These are phyloP conservation scores for Chelonoidis abingdonii DNA, from an alignment of 2,113 vertebrate genomes.

Conservation along the genomic window DNA sequence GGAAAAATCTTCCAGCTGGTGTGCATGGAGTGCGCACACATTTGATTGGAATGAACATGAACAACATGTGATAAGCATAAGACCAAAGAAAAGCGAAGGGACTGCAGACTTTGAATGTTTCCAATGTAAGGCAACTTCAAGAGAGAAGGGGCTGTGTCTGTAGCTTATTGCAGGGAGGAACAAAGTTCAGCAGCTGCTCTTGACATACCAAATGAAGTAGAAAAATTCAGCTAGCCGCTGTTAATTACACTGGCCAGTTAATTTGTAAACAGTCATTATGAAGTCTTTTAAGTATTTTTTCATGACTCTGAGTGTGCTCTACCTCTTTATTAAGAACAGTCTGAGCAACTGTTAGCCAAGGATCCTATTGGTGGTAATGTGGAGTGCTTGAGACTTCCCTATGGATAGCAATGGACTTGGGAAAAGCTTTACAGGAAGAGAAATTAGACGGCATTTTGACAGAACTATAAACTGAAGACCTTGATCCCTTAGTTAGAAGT, in stretches of 20 bases:
- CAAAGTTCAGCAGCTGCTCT: not conserved
- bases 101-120: not conserved
- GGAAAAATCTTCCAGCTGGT: too few relatives aligned
- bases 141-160: not conserved
- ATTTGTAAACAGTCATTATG: not conserved
- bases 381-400: not conserved
- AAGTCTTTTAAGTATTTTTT: not conserved
- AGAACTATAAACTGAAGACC: not conserved
- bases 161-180: not conserved
- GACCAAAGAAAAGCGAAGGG: not conserved
- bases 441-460: not conserved
- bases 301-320: not conserved
- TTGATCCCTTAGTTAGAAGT: not conserved
- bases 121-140: not conserved
- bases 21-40: too few relatives aligned
- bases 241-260: not conserved
- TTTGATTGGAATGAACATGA: too few relatives aligned
- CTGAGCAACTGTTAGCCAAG: not conserved
- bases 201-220: not conserved
- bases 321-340: fast-evolving
- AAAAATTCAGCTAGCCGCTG: not conserved
- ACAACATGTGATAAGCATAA: not conserved
- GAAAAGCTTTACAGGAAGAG: not conserved
- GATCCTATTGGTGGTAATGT: not conserved
- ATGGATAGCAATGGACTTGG: not conserved